These are phyloP conservation scores for Acleris literana DNA, from an alignment of 2,888 invertebrate species.

Conservation along the genomic window DNA sequence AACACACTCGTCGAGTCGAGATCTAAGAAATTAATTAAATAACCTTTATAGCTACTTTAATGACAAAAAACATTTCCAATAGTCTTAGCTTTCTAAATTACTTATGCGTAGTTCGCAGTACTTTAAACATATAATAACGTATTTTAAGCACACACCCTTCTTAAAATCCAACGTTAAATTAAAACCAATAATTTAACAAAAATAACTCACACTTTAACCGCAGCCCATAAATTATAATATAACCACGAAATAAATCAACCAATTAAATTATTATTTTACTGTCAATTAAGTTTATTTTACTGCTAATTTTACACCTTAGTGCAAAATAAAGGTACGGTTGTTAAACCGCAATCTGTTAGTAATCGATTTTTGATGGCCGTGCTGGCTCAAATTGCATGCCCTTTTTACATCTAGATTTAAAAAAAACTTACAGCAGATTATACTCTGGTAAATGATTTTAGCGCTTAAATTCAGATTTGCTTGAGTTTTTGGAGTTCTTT, in stretches of 20 bases:
- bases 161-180: too few relatives aligned
- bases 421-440: slow-evolving; percentile 24
- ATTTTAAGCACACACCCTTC: too few relatives aligned
- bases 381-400: slow-evolving; percentile 35
- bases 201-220: background rate
- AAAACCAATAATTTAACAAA: too few relatives aligned
- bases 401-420: slow-evolving; percentile 22
- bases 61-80: too few relatives aligned
- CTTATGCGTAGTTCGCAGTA: too few relatives aligned
- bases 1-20: too few relatives aligned
- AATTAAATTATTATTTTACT: slow-evolving; percentile 25
- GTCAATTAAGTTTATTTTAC: slow-evolving; percentile 25
- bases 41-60: too few relatives aligned
- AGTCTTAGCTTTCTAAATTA: too few relatives aligned
- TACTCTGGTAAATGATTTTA: slow-evolving; percentile 25
- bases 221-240: background rate
- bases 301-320: slow-evolving; percentile 33
- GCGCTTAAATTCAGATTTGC: slow-evolving; percentile 29
- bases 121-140: too few relatives aligned
- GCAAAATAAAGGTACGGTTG: slow-evolving; percentile 48
- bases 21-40: too few relatives aligned
- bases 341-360: slow-evolving; percentile 72
- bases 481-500: slow-evolving; percentile 9
- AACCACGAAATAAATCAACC: background rate
- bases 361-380: slow-evolving; percentile 78